Conservation (phyloP, 2,888 invertebrate genomes). For the Eumerus sabulonum region DNA sequence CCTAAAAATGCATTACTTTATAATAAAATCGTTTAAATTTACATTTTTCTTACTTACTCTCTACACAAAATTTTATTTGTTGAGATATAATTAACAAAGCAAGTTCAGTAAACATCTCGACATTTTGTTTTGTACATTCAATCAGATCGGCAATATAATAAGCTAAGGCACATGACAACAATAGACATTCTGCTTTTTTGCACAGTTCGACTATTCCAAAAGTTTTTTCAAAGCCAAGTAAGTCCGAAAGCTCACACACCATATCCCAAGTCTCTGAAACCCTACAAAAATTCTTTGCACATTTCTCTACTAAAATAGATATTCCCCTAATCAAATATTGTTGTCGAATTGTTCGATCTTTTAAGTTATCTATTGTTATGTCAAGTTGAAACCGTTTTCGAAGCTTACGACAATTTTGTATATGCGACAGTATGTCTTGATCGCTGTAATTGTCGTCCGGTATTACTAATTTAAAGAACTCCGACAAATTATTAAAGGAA, state of each 20-base stretch:
- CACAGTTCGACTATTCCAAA: slow-evolving; percentile 73
- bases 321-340: slow-evolving; percentile 73
- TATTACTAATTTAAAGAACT: slow-evolving; percentile 74
- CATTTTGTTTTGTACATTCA: slow-evolving; percentile 72
- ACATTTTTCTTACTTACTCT: slow-evolving; percentile 49
- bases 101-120: slow-evolving; percentile 73
- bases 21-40: slow-evolving; percentile 6
- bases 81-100: slow-evolving; percentile 75
- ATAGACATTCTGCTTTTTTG: slow-evolving; percentile 73
- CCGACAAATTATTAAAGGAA: slow-evolving; percentile 73
- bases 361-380: slow-evolving; percentile 70
- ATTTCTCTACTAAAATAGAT: slow-evolving; percentile 70
- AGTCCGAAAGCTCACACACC: slow-evolving; percentile 73
- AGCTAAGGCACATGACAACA: slow-evolving; percentile 75
- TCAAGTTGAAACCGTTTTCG: slow-evolving; percentile 72
- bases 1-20: not conserved
- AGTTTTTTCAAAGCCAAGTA: slow-evolving; percentile 72
- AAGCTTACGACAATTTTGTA: slow-evolving; percentile 73
- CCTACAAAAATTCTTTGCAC: slow-evolving; percentile 69
- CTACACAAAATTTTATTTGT: slow-evolving; percentile 71
- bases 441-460: slow-evolving; percentile 69
- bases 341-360: slow-evolving; percentile 69
- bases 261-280: slow-evolving; percentile 73
- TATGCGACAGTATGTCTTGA: slow-evolving; percentile 70
- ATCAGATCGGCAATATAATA: slow-evolving; percentile 73